These are phyloP conservation scores for Pyralis farinalis DNA, from an alignment of 2,888 invertebrate genomes.

Conservation along the genomic window DNA sequence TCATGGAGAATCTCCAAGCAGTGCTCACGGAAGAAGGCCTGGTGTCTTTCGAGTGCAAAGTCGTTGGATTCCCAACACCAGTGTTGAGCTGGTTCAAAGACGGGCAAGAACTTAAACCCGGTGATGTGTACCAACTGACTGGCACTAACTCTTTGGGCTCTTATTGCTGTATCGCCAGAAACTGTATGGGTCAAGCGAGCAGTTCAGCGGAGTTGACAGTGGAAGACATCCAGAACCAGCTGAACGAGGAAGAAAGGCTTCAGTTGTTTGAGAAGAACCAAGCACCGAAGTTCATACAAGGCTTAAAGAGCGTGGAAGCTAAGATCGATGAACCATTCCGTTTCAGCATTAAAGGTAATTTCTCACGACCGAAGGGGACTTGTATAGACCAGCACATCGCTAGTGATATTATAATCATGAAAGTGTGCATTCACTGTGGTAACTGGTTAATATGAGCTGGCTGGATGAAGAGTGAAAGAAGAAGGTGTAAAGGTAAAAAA, in stretches of 20 bases:
- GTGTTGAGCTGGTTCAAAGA: conserved; percentile 95
- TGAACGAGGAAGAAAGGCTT: conserved; percentile 91
- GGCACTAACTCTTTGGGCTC: conserved; percentile 93
- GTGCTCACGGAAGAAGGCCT: conserved; percentile 94
- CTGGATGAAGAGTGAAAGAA: too few relatives aligned
- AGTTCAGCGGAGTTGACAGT: conserved; percentile 93
- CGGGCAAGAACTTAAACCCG: conserved; percentile 94
- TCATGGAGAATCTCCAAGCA: conserved; percentile 94
- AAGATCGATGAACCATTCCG: conserved; percentile 91
- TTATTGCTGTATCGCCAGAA: conserved; percentile 93
- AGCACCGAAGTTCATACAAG: conserved; percentile 91
- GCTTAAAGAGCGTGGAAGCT: conserved; percentile 90
- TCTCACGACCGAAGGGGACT: too few relatives aligned
- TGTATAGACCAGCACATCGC: too few relatives aligned
- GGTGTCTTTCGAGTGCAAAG: conserved; percentile 96
- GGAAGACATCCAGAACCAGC: conserved; percentile 94
- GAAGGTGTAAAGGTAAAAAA: too few relatives aligned
- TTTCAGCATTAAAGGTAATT: conserved; percentile 88
- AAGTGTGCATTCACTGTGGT: too few relatives aligned
- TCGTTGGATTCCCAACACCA: conserved; percentile 95
- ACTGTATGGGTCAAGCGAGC: conserved; percentile 94
- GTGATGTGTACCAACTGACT: conserved; percentile 94
- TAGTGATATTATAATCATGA: too few relatives aligned
- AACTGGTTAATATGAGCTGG: too few relatives aligned
- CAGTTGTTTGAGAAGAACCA: conserved; percentile 88